Conservation (phyloP, 2,888 invertebrate genomes). For the Eurytoma adleriae region DNA sequence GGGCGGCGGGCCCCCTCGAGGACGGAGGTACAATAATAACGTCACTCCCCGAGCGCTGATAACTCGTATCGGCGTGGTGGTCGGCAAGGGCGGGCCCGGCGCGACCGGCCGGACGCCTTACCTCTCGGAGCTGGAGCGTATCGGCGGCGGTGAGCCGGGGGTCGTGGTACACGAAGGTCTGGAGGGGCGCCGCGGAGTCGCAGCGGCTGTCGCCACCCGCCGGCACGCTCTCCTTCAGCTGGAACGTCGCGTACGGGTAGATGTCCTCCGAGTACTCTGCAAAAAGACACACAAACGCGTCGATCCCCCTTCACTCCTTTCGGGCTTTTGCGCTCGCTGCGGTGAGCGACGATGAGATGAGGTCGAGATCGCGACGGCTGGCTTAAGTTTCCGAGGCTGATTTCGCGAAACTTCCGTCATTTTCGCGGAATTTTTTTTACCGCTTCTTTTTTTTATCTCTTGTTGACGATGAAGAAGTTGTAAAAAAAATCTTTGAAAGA, state of each 20-base stretch:
- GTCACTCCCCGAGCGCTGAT: no score
- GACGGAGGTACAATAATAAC: background rate
- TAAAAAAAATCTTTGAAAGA: no score
- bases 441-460: no score
- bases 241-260: conserved; percentile 95
- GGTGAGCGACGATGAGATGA: no score
- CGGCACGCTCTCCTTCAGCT: conserved; percentile 85
- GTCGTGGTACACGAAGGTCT: conserved; percentile 91
- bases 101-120: conserved; percentile 68
- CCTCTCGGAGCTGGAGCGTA: conserved; percentile 86
- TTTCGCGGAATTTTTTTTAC: no score
- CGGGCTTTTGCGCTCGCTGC: no score
- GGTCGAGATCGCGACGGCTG: background rate
- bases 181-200: conserved; percentile 78
- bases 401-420: no score
- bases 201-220: conserved; percentile 94
- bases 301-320: background rate
- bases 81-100: no score
- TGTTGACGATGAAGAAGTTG: no score
- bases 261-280: conserved; percentile 94
- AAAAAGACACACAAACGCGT: conserved; percentile 59
- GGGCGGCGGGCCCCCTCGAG: no score
- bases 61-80: background rate
- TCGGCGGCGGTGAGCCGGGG: conserved; percentile 86
- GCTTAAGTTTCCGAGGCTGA: background rate